These are phyloP conservation scores for Patiria miniata DNA, from an alignment of 35 echinoderm and acorn worm genomes.

Conservation along the genomic window DNA sequence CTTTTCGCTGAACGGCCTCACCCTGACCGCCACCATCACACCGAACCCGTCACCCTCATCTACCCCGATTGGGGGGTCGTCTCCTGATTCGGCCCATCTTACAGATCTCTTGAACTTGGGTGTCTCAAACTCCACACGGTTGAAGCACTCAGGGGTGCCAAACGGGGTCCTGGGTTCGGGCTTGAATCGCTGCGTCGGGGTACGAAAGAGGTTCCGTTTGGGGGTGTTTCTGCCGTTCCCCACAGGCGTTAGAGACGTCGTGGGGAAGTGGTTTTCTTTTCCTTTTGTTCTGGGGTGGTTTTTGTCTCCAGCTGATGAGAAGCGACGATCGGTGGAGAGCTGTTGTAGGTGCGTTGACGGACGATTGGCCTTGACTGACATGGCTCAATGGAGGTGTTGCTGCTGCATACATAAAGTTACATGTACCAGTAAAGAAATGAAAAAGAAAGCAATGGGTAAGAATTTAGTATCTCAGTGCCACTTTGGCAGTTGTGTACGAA, in stretches of 20 bases:
- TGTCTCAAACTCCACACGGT: slow-evolving; percentile 66
- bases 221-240: not conserved
- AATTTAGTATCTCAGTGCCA: too few relatives aligned
- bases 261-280: not conserved
- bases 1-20: slow-evolving; percentile 88
- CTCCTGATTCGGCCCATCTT: not conserved
- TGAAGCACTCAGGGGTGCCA: slow-evolving; percentile 76
- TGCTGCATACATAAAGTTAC: not conserved
- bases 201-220: not conserved
- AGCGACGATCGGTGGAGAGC: not conserved
- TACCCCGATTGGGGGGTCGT: not conserved
- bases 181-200: not conserved
- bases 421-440: too few relatives aligned
- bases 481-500: too few relatives aligned
- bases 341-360: not conserved
- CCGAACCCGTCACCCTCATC: slow-evolving; percentile 80
- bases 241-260: not conserved
- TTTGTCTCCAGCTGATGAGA: slow-evolving; percentile 2
- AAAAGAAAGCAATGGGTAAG: too few relatives aligned
- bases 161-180: slow-evolving; percentile 1
- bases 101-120: not conserved
- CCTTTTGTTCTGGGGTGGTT: not conserved
- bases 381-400: not conserved
- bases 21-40: slow-evolving; percentile 89
- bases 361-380: not conserved